Conservation (phyloP, 1,140 invertebrate species). For the Drosophila pachea region DNA sequence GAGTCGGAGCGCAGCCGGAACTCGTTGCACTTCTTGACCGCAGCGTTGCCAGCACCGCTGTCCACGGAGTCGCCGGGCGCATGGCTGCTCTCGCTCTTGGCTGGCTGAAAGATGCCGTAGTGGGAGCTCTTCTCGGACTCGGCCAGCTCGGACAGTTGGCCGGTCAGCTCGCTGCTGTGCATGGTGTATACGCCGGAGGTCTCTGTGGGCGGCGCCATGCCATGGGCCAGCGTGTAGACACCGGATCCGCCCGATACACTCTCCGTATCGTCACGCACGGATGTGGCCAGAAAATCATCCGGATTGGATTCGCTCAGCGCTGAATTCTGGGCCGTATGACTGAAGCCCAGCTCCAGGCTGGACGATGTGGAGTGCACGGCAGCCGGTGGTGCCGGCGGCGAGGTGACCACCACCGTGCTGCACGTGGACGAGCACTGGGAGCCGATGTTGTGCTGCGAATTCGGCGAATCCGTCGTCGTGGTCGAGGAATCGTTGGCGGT, state of each 20-base stretch:
- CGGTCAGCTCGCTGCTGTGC: constrained; percentile 84
- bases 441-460: constrained; percentile 80
- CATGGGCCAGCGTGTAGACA: constrained; percentile 80
- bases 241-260: constrained; percentile 71
- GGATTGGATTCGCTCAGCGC: constrained; percentile 83
- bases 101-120: constrained; percentile 80
- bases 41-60: constrained; percentile 8
- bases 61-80: constrained; percentile 52
- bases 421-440: constrained; percentile 90
- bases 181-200: constrained; percentile 89
- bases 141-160: constrained; percentile 76
- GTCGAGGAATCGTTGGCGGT: constrained; percentile 56
- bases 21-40: constrained; percentile 48
- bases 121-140: constrained; percentile 79
- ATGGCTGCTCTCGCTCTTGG: constrained; percentile 43
- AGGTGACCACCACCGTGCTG: constrained; percentile 88
- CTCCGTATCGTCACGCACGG: constrained; percentile 79
- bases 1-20: constrained; percentile 86
- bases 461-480: constrained; percentile 71
- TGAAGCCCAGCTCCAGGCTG: constrained; percentile 88
- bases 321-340: constrained; percentile 90
- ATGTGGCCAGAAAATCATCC: constrained; percentile 80
- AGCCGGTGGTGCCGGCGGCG: constrained; percentile 80
- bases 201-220: constrained; percentile 83
- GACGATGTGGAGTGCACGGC: constrained; percentile 83